These are phyloP conservation scores for Baryphthengus martii DNA, from an alignment of 2,113 vertebrate species.

Conservation along the genomic window DNA sequence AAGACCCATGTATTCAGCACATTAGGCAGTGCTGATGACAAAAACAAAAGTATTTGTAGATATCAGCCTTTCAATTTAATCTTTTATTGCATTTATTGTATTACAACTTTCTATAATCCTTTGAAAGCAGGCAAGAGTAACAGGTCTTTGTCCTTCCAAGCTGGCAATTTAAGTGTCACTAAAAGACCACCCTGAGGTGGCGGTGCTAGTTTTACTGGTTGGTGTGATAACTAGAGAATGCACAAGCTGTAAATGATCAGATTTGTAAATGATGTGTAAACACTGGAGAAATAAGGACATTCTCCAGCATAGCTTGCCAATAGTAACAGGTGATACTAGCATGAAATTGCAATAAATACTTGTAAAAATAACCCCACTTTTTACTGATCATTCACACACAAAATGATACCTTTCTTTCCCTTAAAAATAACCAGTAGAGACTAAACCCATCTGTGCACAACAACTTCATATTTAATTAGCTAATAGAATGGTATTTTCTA, in stretches of 20 bases:
- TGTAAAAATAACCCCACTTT: neutral
- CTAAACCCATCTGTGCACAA: neutral
- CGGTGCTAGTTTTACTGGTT: conserved; percentile 2
- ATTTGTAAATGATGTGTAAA: neutral
- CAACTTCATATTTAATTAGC: conserved; percentile 15
- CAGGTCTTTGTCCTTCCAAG: neutral
- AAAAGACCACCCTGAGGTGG: neutral
- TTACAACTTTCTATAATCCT: neutral
- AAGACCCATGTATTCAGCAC: neutral
- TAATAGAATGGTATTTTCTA: neutral
- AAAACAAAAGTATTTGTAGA: neutral
- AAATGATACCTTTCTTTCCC: neutral
- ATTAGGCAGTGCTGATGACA: neutral
- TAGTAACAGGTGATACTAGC: neutral
- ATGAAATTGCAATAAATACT: neutral
- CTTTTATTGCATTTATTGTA: neutral
- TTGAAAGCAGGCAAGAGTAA: neutral
- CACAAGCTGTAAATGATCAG: neutral
- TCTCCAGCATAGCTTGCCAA: neutral
- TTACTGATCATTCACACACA: neutral
- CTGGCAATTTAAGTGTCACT: neutral
- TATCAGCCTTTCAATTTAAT: neutral
- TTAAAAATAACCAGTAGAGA: neutral
- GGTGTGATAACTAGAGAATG: neutral
- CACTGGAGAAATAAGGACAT: neutral